Conservation (phyloP, 2,113 vertebrate species). For the Crotalus helleri region DNA sequence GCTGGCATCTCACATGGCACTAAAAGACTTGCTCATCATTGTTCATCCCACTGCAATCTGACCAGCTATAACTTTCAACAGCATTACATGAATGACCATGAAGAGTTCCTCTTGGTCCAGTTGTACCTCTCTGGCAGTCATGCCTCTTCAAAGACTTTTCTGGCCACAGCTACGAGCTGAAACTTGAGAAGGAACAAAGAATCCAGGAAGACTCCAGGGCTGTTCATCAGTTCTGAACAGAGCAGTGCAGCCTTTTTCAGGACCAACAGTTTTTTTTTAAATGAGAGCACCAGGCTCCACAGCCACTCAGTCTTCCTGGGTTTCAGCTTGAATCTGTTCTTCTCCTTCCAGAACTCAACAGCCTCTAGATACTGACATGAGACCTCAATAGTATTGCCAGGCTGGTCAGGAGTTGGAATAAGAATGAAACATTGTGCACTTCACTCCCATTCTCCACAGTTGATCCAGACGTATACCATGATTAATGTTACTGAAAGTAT, state of each 20-base stretch:
- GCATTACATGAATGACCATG: not conserved
- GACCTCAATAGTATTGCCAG: not conserved
- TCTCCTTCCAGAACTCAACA: not conserved
- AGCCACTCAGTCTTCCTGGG: not conserved
- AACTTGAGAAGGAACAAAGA: not conserved
- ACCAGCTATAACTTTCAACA: not conserved
- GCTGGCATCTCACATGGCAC: not conserved
- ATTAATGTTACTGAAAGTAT: not conserved
- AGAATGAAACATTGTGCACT: not conserved
- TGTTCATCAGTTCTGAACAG: not conserved
- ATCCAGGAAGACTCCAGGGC: not conserved
- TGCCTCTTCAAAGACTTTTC: not conserved
- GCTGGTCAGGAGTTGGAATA: not conserved
- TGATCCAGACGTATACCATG: not conserved
- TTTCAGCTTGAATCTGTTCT: not conserved
- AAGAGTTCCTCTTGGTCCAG: not conserved
- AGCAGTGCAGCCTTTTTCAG: not conserved
- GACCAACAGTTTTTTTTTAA: not conserved
- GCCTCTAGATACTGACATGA: not conserved
- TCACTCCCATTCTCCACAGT: not conserved
- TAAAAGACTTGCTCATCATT: not conserved
- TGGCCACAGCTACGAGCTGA: not conserved
- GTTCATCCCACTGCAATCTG: not conserved
- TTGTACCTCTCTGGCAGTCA: not conserved
- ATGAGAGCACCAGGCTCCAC: not conserved